These are phyloP conservation scores for Macrocentrus cingulum DNA, from an alignment of 1,140 invertebrate species.

Conservation along the genomic window DNA sequence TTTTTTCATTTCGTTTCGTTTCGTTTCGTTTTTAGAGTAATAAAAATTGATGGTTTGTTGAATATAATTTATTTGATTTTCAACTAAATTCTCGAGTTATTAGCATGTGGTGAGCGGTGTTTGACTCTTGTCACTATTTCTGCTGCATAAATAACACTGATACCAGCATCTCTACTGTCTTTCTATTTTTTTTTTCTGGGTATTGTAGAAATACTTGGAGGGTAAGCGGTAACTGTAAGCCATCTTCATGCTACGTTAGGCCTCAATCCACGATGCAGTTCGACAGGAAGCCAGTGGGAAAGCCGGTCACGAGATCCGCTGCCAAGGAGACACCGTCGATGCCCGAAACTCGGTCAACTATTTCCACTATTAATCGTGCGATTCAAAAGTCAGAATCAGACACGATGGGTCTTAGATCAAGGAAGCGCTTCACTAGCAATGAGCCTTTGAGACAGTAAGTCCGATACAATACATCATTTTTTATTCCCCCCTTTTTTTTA, in stretches of 20 bases:
- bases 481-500: not conserved
- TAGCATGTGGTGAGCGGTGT: slow-evolving; percentile 15
- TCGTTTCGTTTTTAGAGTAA: no score
- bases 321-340: slow-evolving; percentile 39
- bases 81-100: not conserved
- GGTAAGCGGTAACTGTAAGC: slow-evolving; percentile 45
- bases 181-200: not conserved
- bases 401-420: slow-evolving; percentile 54
- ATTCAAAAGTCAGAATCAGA: slow-evolving; percentile 40
- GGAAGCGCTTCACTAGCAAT: slow-evolving; percentile 53
- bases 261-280: slow-evolving; percentile 45
- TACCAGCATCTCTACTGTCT: not conserved
- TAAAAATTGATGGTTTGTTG: no score
- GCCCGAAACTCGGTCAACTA: slow-evolving; percentile 38
- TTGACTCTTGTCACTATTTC: not conserved
- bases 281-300: slow-evolving; percentile 32
- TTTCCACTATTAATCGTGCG: slow-evolving; percentile 42
- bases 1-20: slow-evolving; percentile 11
- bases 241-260: slow-evolving; percentile 44
- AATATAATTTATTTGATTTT: no score
- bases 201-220: slow-evolving; percentile 49
- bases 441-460: slow-evolving; percentile 57
- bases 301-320: slow-evolving; percentile 50
- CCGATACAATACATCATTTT: slow-evolving; percentile 13
- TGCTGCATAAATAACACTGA: not conserved